Evolutionary conservation across 2,888 invertebrate species (phyloP).

Genomic region (Cryptocephalus primarius): DNA sequence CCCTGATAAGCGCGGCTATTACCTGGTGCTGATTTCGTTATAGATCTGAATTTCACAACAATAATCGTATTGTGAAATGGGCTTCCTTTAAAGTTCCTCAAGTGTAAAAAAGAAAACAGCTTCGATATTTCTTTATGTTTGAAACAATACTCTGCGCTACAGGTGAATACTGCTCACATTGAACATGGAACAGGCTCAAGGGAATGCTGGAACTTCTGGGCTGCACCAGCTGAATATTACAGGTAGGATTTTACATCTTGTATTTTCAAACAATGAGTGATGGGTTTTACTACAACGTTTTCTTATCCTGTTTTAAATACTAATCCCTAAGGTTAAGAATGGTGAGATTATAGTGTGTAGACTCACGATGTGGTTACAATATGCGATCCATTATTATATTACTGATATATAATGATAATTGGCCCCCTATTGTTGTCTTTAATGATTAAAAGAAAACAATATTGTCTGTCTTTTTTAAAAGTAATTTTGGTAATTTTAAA

Average conservation of each 20-base stretch:
- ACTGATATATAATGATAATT: not conserved
- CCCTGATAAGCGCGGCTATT: no score
- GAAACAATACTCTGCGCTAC: not conserved
- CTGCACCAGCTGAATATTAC: slow-evolving; percentile 58
- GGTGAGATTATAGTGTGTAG: not conserved
- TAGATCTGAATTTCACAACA: no score
- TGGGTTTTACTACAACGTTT: not conserved
- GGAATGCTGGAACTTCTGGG: slow-evolving; percentile 35
- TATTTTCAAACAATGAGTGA: not conserved
- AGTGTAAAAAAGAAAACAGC: slow-evolving; percentile 9
- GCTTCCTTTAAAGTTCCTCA: slow-evolving; percentile 1
- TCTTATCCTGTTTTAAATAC: not conserved
- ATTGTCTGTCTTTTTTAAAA: no score
- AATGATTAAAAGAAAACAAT: no score
- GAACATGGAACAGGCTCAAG: slow-evolving; percentile 16
- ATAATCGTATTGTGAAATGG: no score
- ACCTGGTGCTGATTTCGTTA: no score
- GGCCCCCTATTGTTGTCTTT: no score
- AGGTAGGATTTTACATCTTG: slow-evolving; percentile 39
- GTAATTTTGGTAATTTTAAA: no score
- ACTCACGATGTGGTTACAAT: not conserved
- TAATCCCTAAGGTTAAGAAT: no score
- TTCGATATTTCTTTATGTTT: slow-evolving; percentile 2
- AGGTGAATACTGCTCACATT: not conserved
- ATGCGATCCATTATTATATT: no score